Percentiles rank a stretch among this genome's conserved stretches.
Conservation (phyloP, 2,888 invertebrate species). For the Hemistola chrysoprasaria region DNA sequence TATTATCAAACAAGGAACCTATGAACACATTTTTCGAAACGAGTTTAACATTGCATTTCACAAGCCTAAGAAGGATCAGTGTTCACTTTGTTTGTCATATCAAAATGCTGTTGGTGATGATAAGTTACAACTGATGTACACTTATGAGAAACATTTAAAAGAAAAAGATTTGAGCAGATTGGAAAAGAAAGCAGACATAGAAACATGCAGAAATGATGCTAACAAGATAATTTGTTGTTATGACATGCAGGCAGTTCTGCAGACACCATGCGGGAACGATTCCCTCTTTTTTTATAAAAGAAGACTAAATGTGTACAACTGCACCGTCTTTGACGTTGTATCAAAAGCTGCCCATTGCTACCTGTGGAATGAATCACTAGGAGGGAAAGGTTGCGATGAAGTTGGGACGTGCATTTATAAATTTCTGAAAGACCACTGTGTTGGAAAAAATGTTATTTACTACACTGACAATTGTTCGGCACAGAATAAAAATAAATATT, state of each 20-base stretch:
- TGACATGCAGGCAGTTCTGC: slow-evolving; percentile 23
- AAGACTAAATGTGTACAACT: slow-evolving; percentile 23
- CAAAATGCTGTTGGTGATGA: slow-evolving; percentile 13
- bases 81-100: slow-evolving; percentile 16
- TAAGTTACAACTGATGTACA: slow-evolving; percentile 14
- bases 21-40: slow-evolving; percentile 16
- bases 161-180: slow-evolving; percentile 20
- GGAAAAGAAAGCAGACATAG: slow-evolving; percentile 18
- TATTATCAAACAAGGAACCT: slow-evolving; percentile 13
- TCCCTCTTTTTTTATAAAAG: slow-evolving; percentile 20
- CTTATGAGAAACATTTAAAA: slow-evolving; percentile 16
- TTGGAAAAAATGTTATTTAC: slow-evolving; percentile 16
- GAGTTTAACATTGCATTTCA: slow-evolving; percentile 18
- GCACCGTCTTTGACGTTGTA: slow-evolving; percentile 20
- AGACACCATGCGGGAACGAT: slow-evolving; percentile 24
- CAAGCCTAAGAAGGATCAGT: slow-evolving; percentile 13
- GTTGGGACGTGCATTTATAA: slow-evolving; percentile 23
- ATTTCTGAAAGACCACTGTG: slow-evolving; percentile 18
- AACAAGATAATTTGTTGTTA: slow-evolving; percentile 24
- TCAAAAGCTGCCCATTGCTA: slow-evolving; percentile 23
- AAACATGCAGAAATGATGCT: slow-evolving; percentile 17
- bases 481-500: slow-evolving; percentile 21
- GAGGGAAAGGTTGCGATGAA: slow-evolving; percentile 26
- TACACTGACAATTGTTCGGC: slow-evolving; percentile 21
- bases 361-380: slow-evolving; percentile 24